Conservation (phyloP, 1,140 invertebrate genomes). For the Drosophila ohnishii region DNA sequence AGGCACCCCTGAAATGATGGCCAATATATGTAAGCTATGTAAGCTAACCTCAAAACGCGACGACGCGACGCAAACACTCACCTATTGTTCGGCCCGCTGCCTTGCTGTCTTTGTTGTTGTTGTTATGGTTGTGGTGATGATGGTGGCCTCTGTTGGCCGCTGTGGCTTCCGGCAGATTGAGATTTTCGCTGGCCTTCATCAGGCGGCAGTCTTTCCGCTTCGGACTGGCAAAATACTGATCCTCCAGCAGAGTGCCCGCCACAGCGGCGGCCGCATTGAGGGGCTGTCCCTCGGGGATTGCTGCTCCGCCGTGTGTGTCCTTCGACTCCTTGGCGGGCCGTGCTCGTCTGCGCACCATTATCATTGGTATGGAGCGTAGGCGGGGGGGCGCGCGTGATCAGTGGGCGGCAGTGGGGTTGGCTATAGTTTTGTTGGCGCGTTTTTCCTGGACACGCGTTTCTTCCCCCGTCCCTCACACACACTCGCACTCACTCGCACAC, state of each 20-base stretch:
- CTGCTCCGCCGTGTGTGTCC: constrained; percentile 13
- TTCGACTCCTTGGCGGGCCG: constrained; percentile 62
- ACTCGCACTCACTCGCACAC: constrained; percentile 12
- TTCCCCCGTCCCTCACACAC: constrained; percentile 15
- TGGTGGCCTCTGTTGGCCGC: constrained; percentile 36
- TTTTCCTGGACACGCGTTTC: constrained; percentile 51
- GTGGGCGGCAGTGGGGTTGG: constrained; percentile 19
- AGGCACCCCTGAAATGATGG: constrained; percentile 63
- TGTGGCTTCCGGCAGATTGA: constrained; percentile 45
- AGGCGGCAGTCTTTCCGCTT: constrained; percentile 83
- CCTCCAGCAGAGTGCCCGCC: constrained; percentile 63
- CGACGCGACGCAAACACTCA: constrained; percentile 38
- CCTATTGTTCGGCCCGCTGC: constrained; percentile 65
- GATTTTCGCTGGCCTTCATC: constrained; percentile 66
- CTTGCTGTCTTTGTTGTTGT: constrained; percentile 47
- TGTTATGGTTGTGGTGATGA: constrained; percentile 16
- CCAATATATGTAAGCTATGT: constrained; percentile 3
- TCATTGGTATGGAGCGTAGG: constrained; percentile 40
- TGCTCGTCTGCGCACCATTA: constrained; percentile 72
- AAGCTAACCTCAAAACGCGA: constrained; percentile 67
- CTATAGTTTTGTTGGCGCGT: constrained; percentile 44
- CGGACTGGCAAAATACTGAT: constrained; percentile 82
- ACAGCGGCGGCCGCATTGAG: constrained; percentile 38
- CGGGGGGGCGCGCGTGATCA: constrained; percentile 40
- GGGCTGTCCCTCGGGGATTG: constrained; percentile 24